Base-by-base conservation (phyloP, 1,140 invertebrate genomes). In the Drosophila varians region DNA sequence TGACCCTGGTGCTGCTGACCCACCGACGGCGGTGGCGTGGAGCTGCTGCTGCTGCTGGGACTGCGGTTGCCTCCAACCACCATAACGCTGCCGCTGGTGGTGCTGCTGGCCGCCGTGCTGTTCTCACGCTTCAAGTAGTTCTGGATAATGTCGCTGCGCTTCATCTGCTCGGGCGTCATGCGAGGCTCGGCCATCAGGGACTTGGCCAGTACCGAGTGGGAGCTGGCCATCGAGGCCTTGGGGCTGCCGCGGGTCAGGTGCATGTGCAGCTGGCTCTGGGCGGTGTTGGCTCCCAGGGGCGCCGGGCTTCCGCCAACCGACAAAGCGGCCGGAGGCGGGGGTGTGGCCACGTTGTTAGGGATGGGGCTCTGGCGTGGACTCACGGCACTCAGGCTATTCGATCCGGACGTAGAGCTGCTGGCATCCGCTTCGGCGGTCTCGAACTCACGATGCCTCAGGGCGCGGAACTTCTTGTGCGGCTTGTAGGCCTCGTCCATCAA, bases 401-500 rank as follows among this genome's bases (percentile, higher is more conserved):
- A 64, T 0, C 60, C 60, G 28, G 60, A 62, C 1, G 72, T 87
- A 2, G 76, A 77, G 69, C 79, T 69, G 75, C 77, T 61, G 79
- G 91, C 25, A 92, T 96, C 96, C 1, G 86, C 86, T 49, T 91
- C 90, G 0, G 95, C 95, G 73, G 95, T 95, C 21, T 95, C 95
- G 3, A 94, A 95, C 73, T 96, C 95, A 71, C 96, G 95, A 75
- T 95, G 94, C 4, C 96, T 92, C 77, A 96, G 91, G 0, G 96
- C 96, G 3, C 97, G 94, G 93, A 98, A 98, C 90, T 98, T 98
- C 91, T 98, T 98, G 93, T 98, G 97, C 42, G 97, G 96, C 83
- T 97, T 97, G 92, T 98, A 98, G 1, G 97, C 97, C 91, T 98
- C 97, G 89, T 98, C 97, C 96, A 98, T 98, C 34, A 98, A 91